phyloP scores from a whole-genome alignment of 2,797 vertebrate species.

The Cossypha niveicapilla region DNA sequence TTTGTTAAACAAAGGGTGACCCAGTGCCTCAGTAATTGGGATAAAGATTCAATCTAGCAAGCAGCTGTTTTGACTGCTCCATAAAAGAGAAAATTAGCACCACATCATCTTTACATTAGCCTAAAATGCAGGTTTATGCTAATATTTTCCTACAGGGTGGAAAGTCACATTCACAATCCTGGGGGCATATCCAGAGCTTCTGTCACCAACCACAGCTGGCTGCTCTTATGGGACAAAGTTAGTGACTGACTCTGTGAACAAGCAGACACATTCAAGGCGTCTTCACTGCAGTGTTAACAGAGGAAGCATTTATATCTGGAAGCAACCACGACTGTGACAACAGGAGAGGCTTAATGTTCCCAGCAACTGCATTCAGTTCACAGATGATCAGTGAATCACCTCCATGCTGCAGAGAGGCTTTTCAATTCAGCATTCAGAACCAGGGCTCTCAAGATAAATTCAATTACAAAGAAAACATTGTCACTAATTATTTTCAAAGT shows the following conservation, averaged over 20 bases:
- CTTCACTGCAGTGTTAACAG: not conserved
- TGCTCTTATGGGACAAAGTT: not conserved
- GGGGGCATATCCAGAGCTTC: not conserved
- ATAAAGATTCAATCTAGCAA: not conserved
- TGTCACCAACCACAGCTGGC: not conserved
- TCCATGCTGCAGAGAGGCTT: accelerated
- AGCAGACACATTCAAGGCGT: not conserved
- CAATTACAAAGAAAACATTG: not conserved
- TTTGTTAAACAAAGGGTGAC: not conserved
- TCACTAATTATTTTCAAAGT: not conserved
- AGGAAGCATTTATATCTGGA: not conserved
- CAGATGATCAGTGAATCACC: not conserved
- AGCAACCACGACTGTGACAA: not conserved
- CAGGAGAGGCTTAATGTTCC: not conserved
- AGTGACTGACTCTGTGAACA: not conserved
- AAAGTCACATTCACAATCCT: not conserved
- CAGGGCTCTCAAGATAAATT: not conserved
- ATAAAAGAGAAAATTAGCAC: not conserved
- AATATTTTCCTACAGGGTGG: not conserved
- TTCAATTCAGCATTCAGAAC: not conserved
- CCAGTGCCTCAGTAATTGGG: not conserved
- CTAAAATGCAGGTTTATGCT: not conserved
- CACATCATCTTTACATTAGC: not conserved
- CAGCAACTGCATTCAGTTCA: not conserved
- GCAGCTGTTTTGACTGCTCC: not conserved